Evolutionary conservation across 2,888 invertebrate species (phyloP), one percentile per base, ranked within the genome.

Genomic region (Iphiclides podalirius): DNA sequence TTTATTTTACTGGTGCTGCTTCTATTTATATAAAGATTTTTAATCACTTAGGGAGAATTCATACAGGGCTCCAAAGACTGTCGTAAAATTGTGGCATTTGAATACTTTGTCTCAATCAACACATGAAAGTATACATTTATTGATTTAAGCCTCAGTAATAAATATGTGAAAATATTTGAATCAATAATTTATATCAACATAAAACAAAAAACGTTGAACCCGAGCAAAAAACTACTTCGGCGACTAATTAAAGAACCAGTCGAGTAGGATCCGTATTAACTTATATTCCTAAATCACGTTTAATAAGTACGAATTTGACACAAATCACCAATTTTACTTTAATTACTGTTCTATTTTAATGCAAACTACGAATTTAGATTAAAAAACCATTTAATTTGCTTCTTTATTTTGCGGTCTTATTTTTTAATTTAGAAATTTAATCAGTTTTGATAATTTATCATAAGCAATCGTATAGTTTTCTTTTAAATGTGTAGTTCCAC

Each of bases 321-420:
- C 33, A 48, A 48, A 48, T 38, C 14, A 31, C 13, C 33, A 4
- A 37, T 48, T 48, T 37, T 37, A 23, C 28, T 48, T 46, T 42
- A 38, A 42, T 42, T 48, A 13, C 37, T 23, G 20, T 23, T 37
- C 38, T 15, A 37, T 43, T 49, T 38, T n/a, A 34, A 38, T 43
- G 26, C 4, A 23, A 42, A 15, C 2, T 33, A 31, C 14, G 13
- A 42, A 20, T 37, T 42, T 41, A 41, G 11, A 42, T 42, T 42
- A 40, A 20, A 33, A 16, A 17, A 9, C 6, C 12, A 28, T 28
- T 4, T 1, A 36, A 36, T 28, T 35, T n/a, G n/a, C n/a, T n/a
- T n/a, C n/a, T n/a, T n/a, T n/a, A n/a, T n/a, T n/a, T n/a, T n/a
- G n/a, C n/a, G n/a, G n/a, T n/a, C n/a, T n/a, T n/a, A n/a, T n/a